Conservation (phyloP, 2,797 vertebrate genomes). For the Delichon dasypus region DNA sequence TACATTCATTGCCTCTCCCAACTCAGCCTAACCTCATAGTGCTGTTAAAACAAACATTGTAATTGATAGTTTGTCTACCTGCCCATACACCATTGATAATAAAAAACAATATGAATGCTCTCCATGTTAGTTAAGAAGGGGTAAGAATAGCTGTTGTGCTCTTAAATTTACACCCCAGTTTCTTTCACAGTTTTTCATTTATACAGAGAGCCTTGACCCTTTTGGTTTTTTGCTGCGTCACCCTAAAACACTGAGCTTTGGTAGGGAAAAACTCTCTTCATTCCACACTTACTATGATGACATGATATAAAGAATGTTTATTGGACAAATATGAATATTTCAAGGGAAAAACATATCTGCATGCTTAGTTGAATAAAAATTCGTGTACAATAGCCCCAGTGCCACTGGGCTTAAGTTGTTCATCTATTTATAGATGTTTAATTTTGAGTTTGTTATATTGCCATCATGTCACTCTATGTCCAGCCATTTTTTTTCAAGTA, state of each 20-base stretch:
- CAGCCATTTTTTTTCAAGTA: neutral
- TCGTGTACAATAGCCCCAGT: neutral
- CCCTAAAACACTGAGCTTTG: neutral
- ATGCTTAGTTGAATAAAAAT: neutral
- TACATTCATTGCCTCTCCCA: neutral
- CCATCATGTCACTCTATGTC: neutral
- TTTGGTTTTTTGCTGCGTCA: neutral
- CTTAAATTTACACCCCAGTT: neutral
- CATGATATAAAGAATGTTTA: neutral
- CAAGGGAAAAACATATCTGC: neutral
- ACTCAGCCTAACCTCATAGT: neutral
- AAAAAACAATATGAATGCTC: neutral
- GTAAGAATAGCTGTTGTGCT: neutral
- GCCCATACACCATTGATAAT: neutral
- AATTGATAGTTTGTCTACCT: neutral
- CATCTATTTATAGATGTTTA: neutral
- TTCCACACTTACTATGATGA: neutral
- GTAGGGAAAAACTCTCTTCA: neutral
- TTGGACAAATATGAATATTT: neutral
- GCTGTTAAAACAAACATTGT: neutral
- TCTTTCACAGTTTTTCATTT: neutral
- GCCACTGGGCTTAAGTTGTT: neutral
- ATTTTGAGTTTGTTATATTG: neutral
- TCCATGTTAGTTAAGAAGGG: neutral
- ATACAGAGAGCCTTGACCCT: neutral